phyloP scores from a whole-genome alignment of 2,113 vertebrate genomes.

The Gracilinanus agilis region DNA sequence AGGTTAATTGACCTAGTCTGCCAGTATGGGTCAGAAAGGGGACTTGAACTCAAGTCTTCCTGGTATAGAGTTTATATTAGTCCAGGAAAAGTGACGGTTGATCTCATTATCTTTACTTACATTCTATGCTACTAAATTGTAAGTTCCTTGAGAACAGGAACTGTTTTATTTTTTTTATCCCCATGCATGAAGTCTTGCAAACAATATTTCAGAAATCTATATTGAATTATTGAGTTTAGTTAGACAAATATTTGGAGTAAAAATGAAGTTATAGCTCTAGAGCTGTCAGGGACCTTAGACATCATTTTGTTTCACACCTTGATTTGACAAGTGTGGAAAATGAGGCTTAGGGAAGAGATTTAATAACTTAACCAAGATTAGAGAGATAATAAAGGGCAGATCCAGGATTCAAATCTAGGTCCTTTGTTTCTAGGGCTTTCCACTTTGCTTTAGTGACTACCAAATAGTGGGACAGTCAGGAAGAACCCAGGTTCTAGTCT shows the following conservation, averaged over 20 bases:
- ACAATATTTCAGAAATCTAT: not conserved
- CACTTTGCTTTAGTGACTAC: not conserved
- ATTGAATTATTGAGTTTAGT: not conserved
- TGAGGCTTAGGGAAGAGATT: not conserved
- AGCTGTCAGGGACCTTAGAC: not conserved
- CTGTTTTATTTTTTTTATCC: not conserved
- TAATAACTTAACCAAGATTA: not conserved
- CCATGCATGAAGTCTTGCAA: not conserved
- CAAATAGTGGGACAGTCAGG: not conserved
- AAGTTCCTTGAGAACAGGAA: not conserved
- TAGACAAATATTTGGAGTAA: not conserved
- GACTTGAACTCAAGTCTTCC: not conserved
- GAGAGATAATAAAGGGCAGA: not conserved
- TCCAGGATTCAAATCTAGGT: not conserved
- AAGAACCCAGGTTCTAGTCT: not conserved
- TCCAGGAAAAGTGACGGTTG: not conserved
- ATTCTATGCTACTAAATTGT: not conserved
- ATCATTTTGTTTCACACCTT: not conserved
- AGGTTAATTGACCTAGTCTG: not conserved
- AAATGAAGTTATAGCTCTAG: not conserved
- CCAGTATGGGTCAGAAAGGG: not conserved
- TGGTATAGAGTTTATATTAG: not conserved
- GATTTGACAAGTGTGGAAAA: not conserved
- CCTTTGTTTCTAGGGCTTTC: not conserved
- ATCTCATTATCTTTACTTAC: not conserved